Evolutionary conservation across 2,113 vertebrate genomes (phyloP).

Genomic region (Mus pahari): DNA sequence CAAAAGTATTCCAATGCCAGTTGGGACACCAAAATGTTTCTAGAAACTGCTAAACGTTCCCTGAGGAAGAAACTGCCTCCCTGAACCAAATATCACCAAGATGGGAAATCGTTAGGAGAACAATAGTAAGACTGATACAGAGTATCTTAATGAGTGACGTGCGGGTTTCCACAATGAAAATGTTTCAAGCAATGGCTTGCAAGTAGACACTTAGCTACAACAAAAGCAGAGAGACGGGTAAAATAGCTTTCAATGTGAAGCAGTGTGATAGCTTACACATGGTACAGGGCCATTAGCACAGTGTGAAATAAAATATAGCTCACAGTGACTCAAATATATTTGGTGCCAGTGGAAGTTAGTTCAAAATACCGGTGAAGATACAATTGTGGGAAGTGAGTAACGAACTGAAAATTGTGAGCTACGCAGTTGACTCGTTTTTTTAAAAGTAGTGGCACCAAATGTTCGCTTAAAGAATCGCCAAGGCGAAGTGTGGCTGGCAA

Average conservation of each 20-base stretch:
- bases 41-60: not conserved
- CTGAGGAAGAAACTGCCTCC: not conserved
- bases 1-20: too few species aligned
- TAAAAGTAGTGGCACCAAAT: not conserved
- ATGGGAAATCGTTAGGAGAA: conserved; percentile 9
- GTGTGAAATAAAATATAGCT: not conserved
- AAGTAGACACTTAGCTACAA: not conserved
- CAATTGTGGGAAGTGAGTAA: not conserved
- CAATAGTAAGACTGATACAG: not conserved
- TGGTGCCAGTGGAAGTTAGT: not conserved
- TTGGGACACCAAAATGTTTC: not conserved
- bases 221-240: not conserved
- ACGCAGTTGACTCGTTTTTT: not conserved
- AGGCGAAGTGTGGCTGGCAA: not conserved
- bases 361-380: not conserved
- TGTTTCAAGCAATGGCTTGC: not conserved
- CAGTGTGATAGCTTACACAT: not conserved
- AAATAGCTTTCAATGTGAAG: not conserved
- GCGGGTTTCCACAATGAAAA: conserved; percentile 3
- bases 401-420: not conserved
- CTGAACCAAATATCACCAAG: not conserved
- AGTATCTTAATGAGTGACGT: not conserved
- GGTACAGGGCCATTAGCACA: not conserved
- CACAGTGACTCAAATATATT: not conserved
- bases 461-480: not conserved